phyloP scores from a whole-genome alignment of 2,888 invertebrate species.

The Temnothorax unifasciatus region DNA sequence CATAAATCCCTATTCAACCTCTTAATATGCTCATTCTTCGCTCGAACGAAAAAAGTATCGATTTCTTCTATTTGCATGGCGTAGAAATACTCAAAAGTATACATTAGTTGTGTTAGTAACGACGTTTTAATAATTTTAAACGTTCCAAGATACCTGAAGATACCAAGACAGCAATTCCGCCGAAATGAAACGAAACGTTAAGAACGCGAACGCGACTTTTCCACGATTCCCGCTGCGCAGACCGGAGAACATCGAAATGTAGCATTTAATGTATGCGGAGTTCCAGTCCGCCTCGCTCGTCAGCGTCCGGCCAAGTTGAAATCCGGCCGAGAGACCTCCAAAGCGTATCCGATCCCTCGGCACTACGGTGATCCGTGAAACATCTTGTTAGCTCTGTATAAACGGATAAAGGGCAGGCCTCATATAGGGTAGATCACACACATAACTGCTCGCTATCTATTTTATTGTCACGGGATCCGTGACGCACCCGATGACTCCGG shows the following conservation, averaged over 20 bases:
- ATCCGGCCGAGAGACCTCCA: slow-evolving; percentile 80
- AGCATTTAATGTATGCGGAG: slow-evolving; percentile 83
- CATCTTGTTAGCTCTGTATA: slow-evolving; percentile 83
- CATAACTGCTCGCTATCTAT: slow-evolving; percentile 45
- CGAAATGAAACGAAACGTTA: slow-evolving; percentile 42
- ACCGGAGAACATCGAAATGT: slow-evolving; percentile 76
- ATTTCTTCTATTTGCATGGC: not conserved
- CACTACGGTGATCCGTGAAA: slow-evolving; percentile 84
- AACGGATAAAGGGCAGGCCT: slow-evolving; percentile 74
- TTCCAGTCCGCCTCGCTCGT: slow-evolving; percentile 81
- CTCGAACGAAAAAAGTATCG: not conserved
- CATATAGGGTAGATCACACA: slow-evolving; percentile 52
- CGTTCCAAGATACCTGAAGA: not conserved
- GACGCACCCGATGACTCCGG: slow-evolving; percentile 44
- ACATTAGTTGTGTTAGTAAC: not conserved
- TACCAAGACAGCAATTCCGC: slow-evolving; percentile 21
- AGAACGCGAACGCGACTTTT: slow-evolving; percentile 57
- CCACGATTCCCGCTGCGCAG: slow-evolving; percentile 74
- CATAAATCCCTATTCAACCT: not conserved
- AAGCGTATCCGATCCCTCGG: slow-evolving; percentile 82
- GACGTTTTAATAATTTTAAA: not conserved
- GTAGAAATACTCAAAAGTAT: not conserved
- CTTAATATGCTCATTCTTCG: not conserved
- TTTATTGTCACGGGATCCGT: slow-evolving; percentile 44
- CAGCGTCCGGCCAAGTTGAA: slow-evolving; percentile 77